Evolutionary conservation across 37 sponge, comb jelly and placozoan genomes (phyloP), one percentile per base, ranked within the genome.

Genomic region (Beroe forskalii): DNA sequence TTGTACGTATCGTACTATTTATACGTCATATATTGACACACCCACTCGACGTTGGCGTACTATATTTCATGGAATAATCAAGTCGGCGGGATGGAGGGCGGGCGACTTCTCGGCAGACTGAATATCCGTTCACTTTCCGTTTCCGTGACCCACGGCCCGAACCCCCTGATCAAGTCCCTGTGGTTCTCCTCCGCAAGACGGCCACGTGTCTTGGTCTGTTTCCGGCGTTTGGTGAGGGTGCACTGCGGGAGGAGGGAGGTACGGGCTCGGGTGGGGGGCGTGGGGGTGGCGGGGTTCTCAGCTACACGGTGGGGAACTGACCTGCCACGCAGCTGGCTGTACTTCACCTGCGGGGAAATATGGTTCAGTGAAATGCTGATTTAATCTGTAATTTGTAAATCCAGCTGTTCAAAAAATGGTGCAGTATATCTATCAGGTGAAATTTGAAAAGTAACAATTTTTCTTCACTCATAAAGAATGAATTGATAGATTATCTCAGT

Each of bases 121-220:
- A 48, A 48, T 17, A 48, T 48, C 55, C 55, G 55, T 12, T 48
- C 55, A 48, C 55, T 37, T 4, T 72, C 76, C 36, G 19, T 8
- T 38, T 72, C 76, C 40, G 76, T 72, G 8, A 72, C 40, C 76
- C 76, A 72, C 40, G 76, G 76, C 37, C 76, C 76, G 30, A 72
- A 72, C 40, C 40, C 76, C 30, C 40, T 64, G 30, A 64, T 64
- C 31, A 27, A 23, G 66, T 64, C 66, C 4, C 66, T 27, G 30
- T 30, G 66, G 24, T 64, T 64, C 25, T 27, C 31, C 66, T 27
- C 66, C 66, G 24, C 30, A 8, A 4, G 4, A 8, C 17, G 4
- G 4, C 31, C 31, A 30, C 66, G 4, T 23, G 20, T 8, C 66
- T 64, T 64, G 14, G 66, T 30, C 66, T 64, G 24, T 64, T 27